A percentile compares a stretch with the other conserved stretches of the same genome.
Evolutionary conservation across 2,797 vertebrate species (phyloP).

Genomic region (Pangasius djambal): DNA sequence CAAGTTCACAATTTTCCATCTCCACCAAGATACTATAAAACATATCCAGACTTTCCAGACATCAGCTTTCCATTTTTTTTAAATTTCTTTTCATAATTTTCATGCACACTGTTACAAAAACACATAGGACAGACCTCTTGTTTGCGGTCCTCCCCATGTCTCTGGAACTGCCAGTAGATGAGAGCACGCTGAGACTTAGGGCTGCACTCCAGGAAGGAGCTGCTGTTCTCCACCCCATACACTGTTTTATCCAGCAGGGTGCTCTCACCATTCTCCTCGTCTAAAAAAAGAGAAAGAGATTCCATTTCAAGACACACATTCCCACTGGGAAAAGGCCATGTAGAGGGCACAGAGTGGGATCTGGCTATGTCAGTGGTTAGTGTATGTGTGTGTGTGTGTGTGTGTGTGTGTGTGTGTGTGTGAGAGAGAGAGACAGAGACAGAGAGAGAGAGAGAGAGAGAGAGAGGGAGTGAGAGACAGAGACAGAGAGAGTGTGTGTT

Average conservation of each 20-base stretch:
- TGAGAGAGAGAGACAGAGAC: neutral
- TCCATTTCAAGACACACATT: constrained; percentile 14
- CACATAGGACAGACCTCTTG: constrained; percentile 81
- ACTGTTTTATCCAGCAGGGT: constrained; percentile 88
- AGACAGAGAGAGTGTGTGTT: constrained; percentile 25
- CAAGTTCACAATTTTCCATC: neutral
- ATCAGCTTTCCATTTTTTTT: neutral
- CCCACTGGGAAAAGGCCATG: neutral
- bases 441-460: neutral
- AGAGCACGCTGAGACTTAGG: constrained; percentile 92
- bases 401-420: constrained; percentile 12
- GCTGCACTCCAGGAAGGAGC: constrained; percentile 95
- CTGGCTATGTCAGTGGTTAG: constrained; percentile 8
- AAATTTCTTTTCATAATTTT: neutral
- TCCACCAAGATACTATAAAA: neutral
- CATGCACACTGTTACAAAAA: constrained; percentile 8
- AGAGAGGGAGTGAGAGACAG: neutral
- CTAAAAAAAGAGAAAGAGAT: constrained; percentile 64
- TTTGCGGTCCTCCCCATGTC: constrained; percentile 82
- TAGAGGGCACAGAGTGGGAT: neutral
- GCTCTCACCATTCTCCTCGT: constrained; percentile 80
- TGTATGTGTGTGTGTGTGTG: constrained; percentile 18
- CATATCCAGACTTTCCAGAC: neutral
- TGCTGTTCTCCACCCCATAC: constrained; percentile 98
- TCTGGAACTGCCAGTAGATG: constrained; percentile 95